A percentile compares a stretch with the other conserved stretches of the same genome.
phyloP scores from a whole-genome alignment of 2,113 vertebrate species.

The Oreochromis niloticus region DNA sequence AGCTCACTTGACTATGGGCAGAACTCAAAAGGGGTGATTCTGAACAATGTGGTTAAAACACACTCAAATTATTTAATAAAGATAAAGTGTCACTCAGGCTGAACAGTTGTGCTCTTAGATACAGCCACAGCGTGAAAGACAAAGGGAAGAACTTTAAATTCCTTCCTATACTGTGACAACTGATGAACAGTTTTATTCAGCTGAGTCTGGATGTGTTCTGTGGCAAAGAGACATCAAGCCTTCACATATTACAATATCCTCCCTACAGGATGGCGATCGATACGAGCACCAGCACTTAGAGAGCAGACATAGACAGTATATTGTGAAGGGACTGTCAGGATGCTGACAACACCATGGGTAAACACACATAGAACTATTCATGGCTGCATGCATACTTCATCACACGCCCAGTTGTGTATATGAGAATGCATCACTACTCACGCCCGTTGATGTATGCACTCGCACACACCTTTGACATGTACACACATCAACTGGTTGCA shows the following conservation, averaged over 20 bases:
- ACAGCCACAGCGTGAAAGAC: background rate
- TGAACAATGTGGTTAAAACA: background rate
- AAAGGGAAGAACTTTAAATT: background rate
- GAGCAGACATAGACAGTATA: slow-evolving; percentile 77
- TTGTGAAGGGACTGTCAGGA: slow-evolving; percentile 82
- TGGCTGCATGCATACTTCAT: slow-evolving; percentile 58
- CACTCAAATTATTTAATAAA: background rate
- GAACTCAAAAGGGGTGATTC: background rate
- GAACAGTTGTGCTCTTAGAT: fast-evolving
- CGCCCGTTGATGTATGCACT: background rate
- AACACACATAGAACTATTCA: slow-evolving; percentile 83
- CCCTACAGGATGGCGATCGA: slow-evolving; percentile 68
- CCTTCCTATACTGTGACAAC: background rate
- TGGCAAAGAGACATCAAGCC: background rate
- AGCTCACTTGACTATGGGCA: background rate
- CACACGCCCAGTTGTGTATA: background rate
- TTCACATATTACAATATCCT: slow-evolving; percentile 12
- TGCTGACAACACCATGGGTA: slow-evolving; percentile 82
- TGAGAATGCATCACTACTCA: background rate
- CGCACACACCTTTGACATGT: slow-evolving; percentile 73
- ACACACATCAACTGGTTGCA: slow-evolving; percentile 65
- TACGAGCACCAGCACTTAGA: slow-evolving; percentile 70
- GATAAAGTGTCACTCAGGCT: background rate
- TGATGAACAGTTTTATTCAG: background rate
- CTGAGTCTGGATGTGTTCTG: background rate